Evolutionary conservation across 2,797 vertebrate genomes (phyloP), one percentile per base, ranked within the genome.

Genomic region (Hapalemur alaotrensis): DNA sequence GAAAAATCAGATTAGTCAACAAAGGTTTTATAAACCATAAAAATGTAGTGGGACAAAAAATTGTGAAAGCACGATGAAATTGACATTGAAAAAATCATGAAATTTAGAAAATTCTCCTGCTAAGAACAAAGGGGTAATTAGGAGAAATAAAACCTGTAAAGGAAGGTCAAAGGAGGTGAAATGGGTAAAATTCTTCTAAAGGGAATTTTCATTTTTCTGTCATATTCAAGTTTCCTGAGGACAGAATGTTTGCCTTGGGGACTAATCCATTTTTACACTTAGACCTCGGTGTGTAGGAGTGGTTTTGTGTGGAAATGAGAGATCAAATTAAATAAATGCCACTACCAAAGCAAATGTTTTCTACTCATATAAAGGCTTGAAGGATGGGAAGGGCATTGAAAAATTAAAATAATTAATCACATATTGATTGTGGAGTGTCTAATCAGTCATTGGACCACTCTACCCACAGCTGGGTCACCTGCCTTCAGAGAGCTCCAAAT

Each of bases 361-460:
- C 14, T 38, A 35, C 52, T 41, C 48, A 79, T 54, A 25, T 35
- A 86, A 94, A 91, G 46, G 50, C 67, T 88, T 17, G 48, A 95
- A 83, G 17, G 65, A 69, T 17, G 22, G 48, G 72, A 57, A 75
- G 65, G 57, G 67, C 84, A 43, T 30, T 63, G 59, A 28, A 83
- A 91, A 92, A 95, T 88, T 96, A 88, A 95, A 93, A 91, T 73
- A 82, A 72, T 78, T 91, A 91, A 90, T 46, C 61, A 38, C 20
- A 7, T 83, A 88, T 90, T 91, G 90, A 91, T 84, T 72, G 67
- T 54, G 12, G 73, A 90, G 48, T 90, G 75, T 92, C 80, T 78
- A 82, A 92, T 75, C 15, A 30, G 38, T 75, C 59, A 22, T 46
- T 46, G n/a, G n/a, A 78, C 43, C 59, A 57, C 48, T 22, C 43